Evolutionary conservation across 2,797 vertebrate species (phyloP).

Genomic region (Protosalanx chinensis): DNA sequence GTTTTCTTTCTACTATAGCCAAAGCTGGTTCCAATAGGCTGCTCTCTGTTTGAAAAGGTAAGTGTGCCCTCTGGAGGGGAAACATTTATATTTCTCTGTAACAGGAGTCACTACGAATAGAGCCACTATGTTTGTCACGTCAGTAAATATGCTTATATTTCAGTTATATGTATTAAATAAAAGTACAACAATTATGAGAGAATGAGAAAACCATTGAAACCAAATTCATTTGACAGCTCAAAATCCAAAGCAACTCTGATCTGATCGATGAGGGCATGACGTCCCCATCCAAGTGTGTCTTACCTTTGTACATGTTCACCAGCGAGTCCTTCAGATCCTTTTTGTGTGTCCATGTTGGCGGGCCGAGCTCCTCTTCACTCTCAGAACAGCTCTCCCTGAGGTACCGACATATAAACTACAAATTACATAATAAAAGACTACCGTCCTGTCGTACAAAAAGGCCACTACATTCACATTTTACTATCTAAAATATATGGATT

Average conservation of each 20-base stretch:
- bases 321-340: slow-evolving; percentile 62
- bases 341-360: slow-evolving; percentile 46
- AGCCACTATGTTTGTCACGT: too few relatives aligned
- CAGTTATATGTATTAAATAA: neutral
- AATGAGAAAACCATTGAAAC: neutral
- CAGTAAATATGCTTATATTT: neutral
- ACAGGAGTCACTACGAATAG: neutral
- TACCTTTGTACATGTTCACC: slow-evolving; percentile 70
- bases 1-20: too few relatives aligned
- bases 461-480: too few relatives aligned
- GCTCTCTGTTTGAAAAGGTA: slow-evolving; percentile 22
- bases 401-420: slow-evolving; percentile 7
- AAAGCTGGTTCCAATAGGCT: too few relatives aligned
- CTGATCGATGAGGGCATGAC: neutral
- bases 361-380: slow-evolving; percentile 35
- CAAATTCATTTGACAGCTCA: neutral
- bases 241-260: neutral
- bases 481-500: too few relatives aligned
- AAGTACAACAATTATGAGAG: neutral
- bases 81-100: neutral
- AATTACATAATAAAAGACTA: neutral
- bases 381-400: slow-evolving; percentile 54
- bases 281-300: slow-evolving; percentile 7
- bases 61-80: slow-evolving; percentile 50
- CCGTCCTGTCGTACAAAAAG: too few relatives aligned